Percentiles rank a stretch among this genome's conserved stretches.
These are phyloP conservation scores for Hypotaenidia okinawae DNA, from an alignment of 2,797 vertebrate genomes.

Conservation along the genomic window DNA sequence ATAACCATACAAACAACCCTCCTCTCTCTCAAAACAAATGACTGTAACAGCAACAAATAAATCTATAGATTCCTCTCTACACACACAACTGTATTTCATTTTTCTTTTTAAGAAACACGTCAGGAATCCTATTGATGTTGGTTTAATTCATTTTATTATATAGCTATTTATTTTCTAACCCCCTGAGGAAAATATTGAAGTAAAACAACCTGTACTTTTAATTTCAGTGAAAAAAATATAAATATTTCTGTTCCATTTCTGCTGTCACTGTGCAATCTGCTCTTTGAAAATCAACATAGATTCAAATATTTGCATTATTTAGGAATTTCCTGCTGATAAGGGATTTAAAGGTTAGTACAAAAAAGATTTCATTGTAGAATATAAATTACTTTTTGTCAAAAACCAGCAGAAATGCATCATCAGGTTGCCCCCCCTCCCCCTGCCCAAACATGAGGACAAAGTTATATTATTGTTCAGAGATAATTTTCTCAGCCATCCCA, in stretches of 20 bases:
- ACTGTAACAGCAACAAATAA: background rate
- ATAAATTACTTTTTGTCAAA: background rate
- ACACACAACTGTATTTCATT: background rate
- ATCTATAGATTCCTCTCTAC: background rate
- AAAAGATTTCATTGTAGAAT: background rate
- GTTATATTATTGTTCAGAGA: background rate
- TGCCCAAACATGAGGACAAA: background rate
- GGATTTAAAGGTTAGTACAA: background rate
- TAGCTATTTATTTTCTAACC: constrained; percentile 23
- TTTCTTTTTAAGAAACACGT: background rate
- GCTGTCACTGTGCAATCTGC: background rate
- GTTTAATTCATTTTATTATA: constrained; percentile 35
- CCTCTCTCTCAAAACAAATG: constrained; percentile 18
- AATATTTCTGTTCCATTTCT: background rate
- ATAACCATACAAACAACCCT: constrained; percentile 20
- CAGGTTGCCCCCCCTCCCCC: background rate
- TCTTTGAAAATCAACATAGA: background rate
- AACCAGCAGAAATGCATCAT: background rate
- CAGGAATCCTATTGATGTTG: background rate
- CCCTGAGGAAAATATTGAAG: background rate
- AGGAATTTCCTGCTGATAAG: background rate
- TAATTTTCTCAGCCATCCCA: background rate
- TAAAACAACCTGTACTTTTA: background rate
- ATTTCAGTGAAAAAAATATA: background rate
- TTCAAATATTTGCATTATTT: background rate